Evolutionary conservation across 1,140 invertebrate genomes (phyloP), one percentile per base, ranked within the genome.

Genomic region (Platorchestia sp.): DNA sequence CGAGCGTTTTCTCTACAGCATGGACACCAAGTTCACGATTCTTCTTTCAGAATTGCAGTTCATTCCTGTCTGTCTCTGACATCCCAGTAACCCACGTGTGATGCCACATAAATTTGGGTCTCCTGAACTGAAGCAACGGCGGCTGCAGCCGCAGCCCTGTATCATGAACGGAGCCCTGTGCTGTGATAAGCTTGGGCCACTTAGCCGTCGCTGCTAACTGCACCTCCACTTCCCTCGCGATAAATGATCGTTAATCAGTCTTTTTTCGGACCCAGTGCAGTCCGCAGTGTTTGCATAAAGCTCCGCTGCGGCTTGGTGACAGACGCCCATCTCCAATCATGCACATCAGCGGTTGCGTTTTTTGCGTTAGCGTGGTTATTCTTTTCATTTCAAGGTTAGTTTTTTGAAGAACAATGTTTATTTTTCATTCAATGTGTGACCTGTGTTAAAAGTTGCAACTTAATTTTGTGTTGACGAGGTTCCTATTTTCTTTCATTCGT

Each of bases 221-320:
- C 59, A 75, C 27, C 59, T 22, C 59, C 59, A 75, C 59, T 75
- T 75, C 59, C 59, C 59, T 75, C 59, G 10, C 59, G 59, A 75
- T 75, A 75, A 75, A 75, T 75, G 59, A 75, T 75, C 59, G 59
- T 75, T 75, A 75, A 75, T 75, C 59, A 75, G 59, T 75, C 59
- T 75, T 75, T 75, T 75, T 75, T 75, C 59, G 10, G 59, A 36
- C 59, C 14, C 59, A 22, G 59, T 75, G 59, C 59, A 19, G 59
- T 10, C 59, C 27, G 59, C 59, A 75, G 14, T 75, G 59, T 75
- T 75, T 75, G 59, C 59, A 75, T 36, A 10, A 75, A 10, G 59
- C 59, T 75, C 59, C 27, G 59, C 10, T 19, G 59, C 59, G 27
- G 59, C 59, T 10, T 10, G 59, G 27, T 75, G 59, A 75, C 27